Conservation (phyloP, 1,140 invertebrate genomes). For the Babylonia areolata region DNA sequence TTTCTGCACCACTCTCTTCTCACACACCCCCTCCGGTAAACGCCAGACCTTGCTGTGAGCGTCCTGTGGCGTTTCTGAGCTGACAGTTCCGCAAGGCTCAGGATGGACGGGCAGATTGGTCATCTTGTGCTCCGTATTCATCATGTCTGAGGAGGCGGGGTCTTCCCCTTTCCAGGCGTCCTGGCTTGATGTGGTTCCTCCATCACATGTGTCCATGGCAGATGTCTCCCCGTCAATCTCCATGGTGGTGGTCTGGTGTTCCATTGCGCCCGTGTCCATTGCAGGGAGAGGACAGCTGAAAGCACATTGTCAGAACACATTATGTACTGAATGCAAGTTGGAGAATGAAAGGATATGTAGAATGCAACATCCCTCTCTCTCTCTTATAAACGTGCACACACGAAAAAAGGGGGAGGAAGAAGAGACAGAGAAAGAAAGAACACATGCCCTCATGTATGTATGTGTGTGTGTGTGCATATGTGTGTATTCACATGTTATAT, state of each 20-base stretch:
- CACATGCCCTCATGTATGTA: background rate
- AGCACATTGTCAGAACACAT: too few species aligned
- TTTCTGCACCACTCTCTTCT: background rate
- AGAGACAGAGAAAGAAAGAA: background rate
- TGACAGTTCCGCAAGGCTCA: background rate
- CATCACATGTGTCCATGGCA: constrained; percentile 21
- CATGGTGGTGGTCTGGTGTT: background rate
- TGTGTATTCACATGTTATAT: background rate
- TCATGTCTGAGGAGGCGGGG: background rate
- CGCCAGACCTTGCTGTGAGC: background rate
- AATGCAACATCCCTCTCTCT: too few species aligned
- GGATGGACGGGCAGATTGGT: background rate
- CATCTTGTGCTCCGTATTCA: background rate
- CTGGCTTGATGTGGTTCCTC: background rate
- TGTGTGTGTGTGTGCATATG: background rate
- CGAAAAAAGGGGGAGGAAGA: too few species aligned
- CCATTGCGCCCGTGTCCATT: background rate
- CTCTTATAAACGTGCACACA: too few species aligned
- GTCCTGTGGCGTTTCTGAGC: background rate
- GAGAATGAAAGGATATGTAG: too few species aligned
- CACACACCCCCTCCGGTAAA: constrained; percentile 11
- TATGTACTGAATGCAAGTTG: too few species aligned
- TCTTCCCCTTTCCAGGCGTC: background rate
- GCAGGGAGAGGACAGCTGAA: background rate
- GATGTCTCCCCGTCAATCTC: constrained; percentile 23